Conservation (phyloP, 2,888 invertebrate species). For the Eubasilissa splendida region DNA sequence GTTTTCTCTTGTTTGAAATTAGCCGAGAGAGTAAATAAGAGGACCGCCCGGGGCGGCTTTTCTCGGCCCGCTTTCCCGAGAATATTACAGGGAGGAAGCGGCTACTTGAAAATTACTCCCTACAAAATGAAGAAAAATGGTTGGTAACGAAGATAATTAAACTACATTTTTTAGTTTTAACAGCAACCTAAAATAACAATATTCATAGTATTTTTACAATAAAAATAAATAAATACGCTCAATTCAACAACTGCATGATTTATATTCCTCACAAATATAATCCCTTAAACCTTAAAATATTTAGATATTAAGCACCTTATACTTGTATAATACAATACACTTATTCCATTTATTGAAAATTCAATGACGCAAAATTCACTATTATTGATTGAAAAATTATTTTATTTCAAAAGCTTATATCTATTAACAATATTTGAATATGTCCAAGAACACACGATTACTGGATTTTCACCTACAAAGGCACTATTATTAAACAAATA, state of each 20-base stretch:
- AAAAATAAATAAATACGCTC: background rate
- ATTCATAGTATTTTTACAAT: background rate
- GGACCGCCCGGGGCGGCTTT: conserved; percentile 15
- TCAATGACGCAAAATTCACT: too few relatives aligned
- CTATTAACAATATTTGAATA: too few relatives aligned
- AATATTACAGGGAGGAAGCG: background rate
- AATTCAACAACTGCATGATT: background rate
- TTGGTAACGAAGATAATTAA: background rate
- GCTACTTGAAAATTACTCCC: background rate
- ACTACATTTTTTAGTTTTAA: background rate
- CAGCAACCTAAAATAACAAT: background rate
- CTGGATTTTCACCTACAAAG: too few relatives aligned
- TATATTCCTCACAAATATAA: background rate
- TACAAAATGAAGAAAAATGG: background rate
- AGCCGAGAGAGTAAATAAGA: conserved; percentile 24
- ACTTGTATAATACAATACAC: too few relatives aligned
- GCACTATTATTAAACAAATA: too few relatives aligned
- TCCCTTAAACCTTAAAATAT: too few relatives aligned
- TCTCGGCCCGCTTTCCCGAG: background rate
- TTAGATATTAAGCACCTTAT: too few relatives aligned
- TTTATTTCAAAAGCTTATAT: too few relatives aligned
- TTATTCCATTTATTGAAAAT: too few relatives aligned
- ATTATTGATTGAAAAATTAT: too few relatives aligned
- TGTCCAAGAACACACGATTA: too few relatives aligned
- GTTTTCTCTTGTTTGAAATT: conserved; percentile 33